A percentile compares a stretch with the other conserved stretches of the same genome.
phyloP scores from a whole-genome alignment of 35 echinoderm and acorn worm species.

The Heliocidaris erythrogramma region DNA sequence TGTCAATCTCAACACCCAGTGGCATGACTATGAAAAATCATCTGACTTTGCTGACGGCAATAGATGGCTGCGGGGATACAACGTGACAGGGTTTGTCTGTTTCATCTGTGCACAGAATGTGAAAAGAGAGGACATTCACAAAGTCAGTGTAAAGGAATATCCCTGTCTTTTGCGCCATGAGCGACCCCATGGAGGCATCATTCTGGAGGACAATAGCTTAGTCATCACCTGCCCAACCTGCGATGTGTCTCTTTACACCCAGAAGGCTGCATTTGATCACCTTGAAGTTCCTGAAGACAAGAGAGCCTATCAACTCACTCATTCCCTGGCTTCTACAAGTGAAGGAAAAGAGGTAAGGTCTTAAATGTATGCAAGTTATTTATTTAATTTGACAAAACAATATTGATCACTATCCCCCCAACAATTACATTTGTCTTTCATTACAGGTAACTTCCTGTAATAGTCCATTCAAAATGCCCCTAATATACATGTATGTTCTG shows the following conservation, averaged over 20 bases:
- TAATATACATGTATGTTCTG: no score
- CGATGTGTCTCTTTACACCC: slow-evolving; percentile 58
- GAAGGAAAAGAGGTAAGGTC: slow-evolving; percentile 43
- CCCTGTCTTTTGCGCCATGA: slow-evolving; percentile 47
- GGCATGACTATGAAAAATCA: slow-evolving; percentile 95
- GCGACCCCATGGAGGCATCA: slow-evolving; percentile 67
- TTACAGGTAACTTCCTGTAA: not conserved
- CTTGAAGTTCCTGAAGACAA: slow-evolving; percentile 57
- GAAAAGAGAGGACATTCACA: slow-evolving; percentile 60
- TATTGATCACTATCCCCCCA: not conserved
- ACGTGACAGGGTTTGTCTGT: slow-evolving; percentile 85
- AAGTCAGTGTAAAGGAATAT: slow-evolving; percentile 68
- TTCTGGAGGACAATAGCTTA: slow-evolving; percentile 57
- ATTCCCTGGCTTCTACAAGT: not conserved
- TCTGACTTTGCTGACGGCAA: slow-evolving; percentile 67
- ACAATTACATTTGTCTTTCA: not conserved
- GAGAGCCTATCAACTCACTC: slow-evolving; percentile 41
- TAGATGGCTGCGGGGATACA: slow-evolving; percentile 85
- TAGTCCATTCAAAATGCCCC: not conserved
- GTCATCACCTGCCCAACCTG: slow-evolving; percentile 78
- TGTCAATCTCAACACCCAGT: slow-evolving; percentile 86
- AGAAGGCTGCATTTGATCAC: slow-evolving; percentile 67
- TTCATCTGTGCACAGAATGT: slow-evolving; percentile 64
- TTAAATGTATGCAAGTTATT: not conserved
- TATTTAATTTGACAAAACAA: not conserved